Base-by-base conservation (phyloP, 2,113 vertebrate species). In the Pogona vitticeps region DNA sequence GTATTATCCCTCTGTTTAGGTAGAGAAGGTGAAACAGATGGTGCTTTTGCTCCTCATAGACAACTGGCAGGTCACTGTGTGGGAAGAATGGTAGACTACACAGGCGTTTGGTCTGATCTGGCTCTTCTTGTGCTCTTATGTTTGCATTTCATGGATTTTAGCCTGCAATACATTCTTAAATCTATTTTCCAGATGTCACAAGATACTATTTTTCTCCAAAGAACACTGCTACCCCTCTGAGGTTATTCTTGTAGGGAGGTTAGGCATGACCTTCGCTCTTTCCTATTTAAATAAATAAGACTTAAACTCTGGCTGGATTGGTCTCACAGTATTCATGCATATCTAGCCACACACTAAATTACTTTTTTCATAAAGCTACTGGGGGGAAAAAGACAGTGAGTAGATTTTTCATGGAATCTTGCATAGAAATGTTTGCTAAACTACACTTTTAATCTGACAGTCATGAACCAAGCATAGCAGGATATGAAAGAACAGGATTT, bases 391-490 rank as follows among this genome's bases (percentile, higher is more conserved):
- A 12, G 42, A 84, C 70, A 73, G 67, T 1, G 91, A 88, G 10
- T 56, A 7, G 72, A 84, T 56, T 86, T 84, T 70, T 77, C 70
- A 63, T 42, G 59, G 59, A 26, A 90, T 59, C 91, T 86, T 70
- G 80, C 77, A 79, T 52, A 70, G 82, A 82, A 89, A 75, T 52
- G 36, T 79, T 76, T 90, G 84, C 68, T 85, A 0, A 81, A 63
- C 91, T 92, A 92, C 72, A 85, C 91, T 86, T 84, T 52, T 3
- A 88, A 85, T 72, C 28, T 59, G 83, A 31, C 80, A 85, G 23
- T 83, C 46, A 90, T 75, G 93, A 80, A 91, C 82, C 92, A 58
- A 88, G 94, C 92, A 92, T 42, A 91, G 58, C 77, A 90, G 80
- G 31, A 46, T 63, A 28, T 38, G 68, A 46, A 46, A 38, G 56